Evolutionary conservation across 2,888 invertebrate species (phyloP).

Genomic region (Tryphoninae sp.): DNA sequence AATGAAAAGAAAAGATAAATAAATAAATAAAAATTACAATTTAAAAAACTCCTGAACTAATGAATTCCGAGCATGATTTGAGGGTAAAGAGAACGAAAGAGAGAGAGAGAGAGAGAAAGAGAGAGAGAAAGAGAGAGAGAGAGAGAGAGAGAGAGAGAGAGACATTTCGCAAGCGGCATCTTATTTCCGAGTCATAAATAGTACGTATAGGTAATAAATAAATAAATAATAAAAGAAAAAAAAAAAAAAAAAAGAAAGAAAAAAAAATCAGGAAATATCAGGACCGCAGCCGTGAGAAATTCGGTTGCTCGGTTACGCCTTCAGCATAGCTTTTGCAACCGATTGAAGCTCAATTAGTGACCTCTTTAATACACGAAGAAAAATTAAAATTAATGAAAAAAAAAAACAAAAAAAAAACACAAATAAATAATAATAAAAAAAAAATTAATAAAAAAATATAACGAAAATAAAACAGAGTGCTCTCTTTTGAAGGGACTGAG

Average conservation of each 20-base stretch:
- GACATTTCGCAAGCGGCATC: slow-evolving; percentile 30
- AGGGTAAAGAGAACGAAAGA: slow-evolving; percentile 48
- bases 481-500: slow-evolving; percentile 29
- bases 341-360: slow-evolving; percentile 60
- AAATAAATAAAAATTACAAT: slow-evolving; percentile 17
- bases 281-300: slow-evolving; percentile 30
- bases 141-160: slow-evolving; percentile 32
- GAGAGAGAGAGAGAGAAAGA: slow-evolving; percentile 31
- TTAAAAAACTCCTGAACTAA: slow-evolving; percentile 38
- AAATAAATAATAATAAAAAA: no score
- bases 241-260: background rate
- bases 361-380: slow-evolving; percentile 53
- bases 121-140: slow-evolving; percentile 44
- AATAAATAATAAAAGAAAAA: background rate
- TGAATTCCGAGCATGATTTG: slow-evolving; percentile 63
- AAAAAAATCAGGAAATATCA: slow-evolving; percentile 42
- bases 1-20: background rate
- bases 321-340: slow-evolving; percentile 60
- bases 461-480: slow-evolving; percentile 33
- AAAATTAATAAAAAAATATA: slow-evolving; percentile 14
- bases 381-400: slow-evolving; percentile 29
- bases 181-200: slow-evolving; percentile 47
- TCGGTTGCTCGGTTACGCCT: slow-evolving; percentile 57
- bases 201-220: slow-evolving; percentile 21
- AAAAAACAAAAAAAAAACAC: slow-evolving; percentile 1